phyloP scores from a whole-genome alignment of 2,888 invertebrate species.

The Acrobeloides nanus region DNA sequence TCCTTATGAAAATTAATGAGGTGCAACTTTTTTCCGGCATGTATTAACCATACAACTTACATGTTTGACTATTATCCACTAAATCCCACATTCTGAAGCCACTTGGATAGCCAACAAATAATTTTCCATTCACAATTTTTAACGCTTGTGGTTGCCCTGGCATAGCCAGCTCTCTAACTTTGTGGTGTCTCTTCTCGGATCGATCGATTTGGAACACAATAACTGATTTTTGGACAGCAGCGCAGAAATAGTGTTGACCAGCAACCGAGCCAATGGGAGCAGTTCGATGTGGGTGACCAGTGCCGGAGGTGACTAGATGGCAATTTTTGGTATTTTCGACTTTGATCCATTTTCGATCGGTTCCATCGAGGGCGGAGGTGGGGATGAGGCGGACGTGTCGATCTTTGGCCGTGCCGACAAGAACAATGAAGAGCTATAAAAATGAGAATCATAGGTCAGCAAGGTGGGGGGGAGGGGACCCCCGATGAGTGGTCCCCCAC shows the following conservation, averaged over 20 bases:
- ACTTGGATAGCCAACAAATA: constrained; percentile 86
- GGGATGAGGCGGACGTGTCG: constrained; percentile 81
- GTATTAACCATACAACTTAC: constrained; percentile 58
- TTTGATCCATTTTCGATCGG: constrained; percentile 92
- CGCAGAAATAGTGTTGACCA: constrained; percentile 70
- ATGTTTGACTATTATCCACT: constrained; percentile 65
- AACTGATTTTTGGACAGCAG: constrained; percentile 84
- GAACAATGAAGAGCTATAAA: constrained; percentile 56
- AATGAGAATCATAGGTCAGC: too few relatives aligned
- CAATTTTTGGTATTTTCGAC: constrained; percentile 80
- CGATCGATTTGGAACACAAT: constrained; percentile 64
- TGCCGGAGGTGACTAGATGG: constrained; percentile 71
- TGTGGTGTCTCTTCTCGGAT: constrained; percentile 76
- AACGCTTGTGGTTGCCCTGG: constrained; percentile 65
- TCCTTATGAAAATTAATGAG: too few relatives aligned
- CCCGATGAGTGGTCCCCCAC: too few relatives aligned
- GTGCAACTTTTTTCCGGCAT: too few relatives aligned
- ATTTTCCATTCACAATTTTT: constrained; percentile 66
- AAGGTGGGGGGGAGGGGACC: too few relatives aligned
- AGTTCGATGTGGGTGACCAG: constrained; percentile 10
- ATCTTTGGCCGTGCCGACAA: constrained; percentile 67
- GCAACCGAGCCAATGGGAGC: constrained; percentile 9
- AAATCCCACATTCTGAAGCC: constrained; percentile 83
- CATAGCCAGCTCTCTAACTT: constrained; percentile 78
- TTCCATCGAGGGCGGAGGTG: constrained; percentile 84